These are phyloP conservation scores for Pseudobourletiella spinata DNA, from an alignment of 1,140 invertebrate genomes.

Conservation along the genomic window DNA sequence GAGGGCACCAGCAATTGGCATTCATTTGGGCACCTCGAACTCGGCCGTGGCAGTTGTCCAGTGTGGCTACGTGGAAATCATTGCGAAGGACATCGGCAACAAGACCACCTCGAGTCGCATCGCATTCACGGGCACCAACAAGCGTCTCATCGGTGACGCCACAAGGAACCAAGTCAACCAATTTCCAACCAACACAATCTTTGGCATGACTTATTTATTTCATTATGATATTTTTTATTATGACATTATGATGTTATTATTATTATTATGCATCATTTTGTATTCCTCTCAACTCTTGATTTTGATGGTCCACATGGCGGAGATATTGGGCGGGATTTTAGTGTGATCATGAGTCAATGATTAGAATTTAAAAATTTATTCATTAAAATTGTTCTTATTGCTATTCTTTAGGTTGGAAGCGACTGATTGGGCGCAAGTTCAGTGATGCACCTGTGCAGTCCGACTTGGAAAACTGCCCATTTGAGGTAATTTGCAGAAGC, in stretches of 20 bases:
- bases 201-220: too few relatives aligned
- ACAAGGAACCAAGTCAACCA: slow-evolving; percentile 91
- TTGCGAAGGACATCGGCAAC: slow-evolving; percentile 96
- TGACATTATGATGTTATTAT: not conserved
- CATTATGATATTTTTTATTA: not conserved
- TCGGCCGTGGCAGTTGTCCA: slow-evolving; percentile 45
- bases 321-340: too few relatives aligned
- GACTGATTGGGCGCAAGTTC: slow-evolving; percentile 87
- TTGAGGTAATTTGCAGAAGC: slow-evolving; percentile 77
- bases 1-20: slow-evolving; percentile 61
- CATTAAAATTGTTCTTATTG: slow-evolving; percentile 1
- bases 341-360: too few relatives aligned
- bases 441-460: slow-evolving; percentile 79
- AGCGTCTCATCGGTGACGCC: slow-evolving; percentile 93
- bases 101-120: slow-evolving; percentile 95
- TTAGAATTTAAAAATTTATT: too few relatives aligned
- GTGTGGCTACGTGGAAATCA: slow-evolving; percentile 89
- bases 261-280: too few relatives aligned
- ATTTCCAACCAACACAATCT: slow-evolving; percentile 94
- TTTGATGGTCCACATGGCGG: too few relatives aligned
- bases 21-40: slow-evolving; percentile 57
- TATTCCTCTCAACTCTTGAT: too few relatives aligned
- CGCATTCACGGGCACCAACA: slow-evolving; percentile 93
- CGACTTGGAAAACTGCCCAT: slow-evolving; percentile 97
- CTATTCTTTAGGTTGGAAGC: slow-evolving; percentile 70